A percentile compares a stretch with the other conserved stretches of the same genome.
Evolutionary conservation across 1,140 invertebrate genomes (phyloP).

Genomic region (Aleiodes sp.): DNA sequence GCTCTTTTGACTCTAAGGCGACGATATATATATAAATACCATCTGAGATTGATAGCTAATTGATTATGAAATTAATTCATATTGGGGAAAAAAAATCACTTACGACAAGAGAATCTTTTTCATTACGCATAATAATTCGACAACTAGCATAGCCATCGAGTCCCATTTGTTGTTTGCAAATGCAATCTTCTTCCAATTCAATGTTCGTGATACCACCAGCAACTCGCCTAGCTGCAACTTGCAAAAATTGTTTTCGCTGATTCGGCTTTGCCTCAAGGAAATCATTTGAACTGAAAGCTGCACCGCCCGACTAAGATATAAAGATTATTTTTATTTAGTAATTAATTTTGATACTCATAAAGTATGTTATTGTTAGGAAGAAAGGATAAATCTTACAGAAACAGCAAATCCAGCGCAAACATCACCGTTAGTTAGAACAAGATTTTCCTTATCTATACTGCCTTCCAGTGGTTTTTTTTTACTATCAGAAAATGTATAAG

Average conservation of each 20-base stretch:
- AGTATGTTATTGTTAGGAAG: neutral
- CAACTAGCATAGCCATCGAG: constrained; percentile 55
- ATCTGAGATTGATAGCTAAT: too few species aligned
- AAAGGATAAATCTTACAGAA: constrained; percentile 54
- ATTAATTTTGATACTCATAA: neutral
- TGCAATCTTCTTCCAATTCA: constrained; percentile 66
- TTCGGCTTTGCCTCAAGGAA: constrained; percentile 66
- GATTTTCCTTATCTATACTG: constrained; percentile 62
- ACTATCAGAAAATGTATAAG: constrained; percentile 68
- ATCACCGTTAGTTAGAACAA: constrained; percentile 64
- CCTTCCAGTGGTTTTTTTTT: constrained; percentile 69
- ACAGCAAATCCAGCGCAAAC: constrained; percentile 69
- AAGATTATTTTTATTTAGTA: neutral
- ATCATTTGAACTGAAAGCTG: constrained; percentile 67
- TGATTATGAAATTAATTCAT: too few species aligned
- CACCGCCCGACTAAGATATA: constrained; percentile 66
- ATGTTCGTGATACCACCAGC: constrained; percentile 59
- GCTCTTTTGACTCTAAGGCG: too few species aligned
- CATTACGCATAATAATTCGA: constrained; percentile 61
- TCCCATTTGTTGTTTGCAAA: constrained; percentile 59
- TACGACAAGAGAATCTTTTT: constrained; percentile 48
- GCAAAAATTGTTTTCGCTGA: constrained; percentile 69
- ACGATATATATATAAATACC: too few species aligned
- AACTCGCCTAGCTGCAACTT: constrained; percentile 65
- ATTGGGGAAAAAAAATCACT: too few species aligned